Evolutionary conservation across 1,140 invertebrate genomes (phyloP).

Genomic region (Andrena cerasifolii): DNA sequence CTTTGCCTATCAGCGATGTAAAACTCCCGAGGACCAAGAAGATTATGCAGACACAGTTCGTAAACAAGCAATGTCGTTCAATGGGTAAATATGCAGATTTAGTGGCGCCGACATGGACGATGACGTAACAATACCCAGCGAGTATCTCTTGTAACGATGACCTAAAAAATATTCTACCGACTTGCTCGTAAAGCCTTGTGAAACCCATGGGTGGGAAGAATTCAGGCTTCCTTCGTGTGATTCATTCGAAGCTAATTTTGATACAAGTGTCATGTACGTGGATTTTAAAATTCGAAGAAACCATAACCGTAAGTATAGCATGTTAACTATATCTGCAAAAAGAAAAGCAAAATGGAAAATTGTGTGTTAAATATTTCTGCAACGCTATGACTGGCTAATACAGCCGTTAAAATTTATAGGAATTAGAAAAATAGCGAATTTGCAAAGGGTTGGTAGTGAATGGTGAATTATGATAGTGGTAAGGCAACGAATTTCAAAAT

Average conservation of each 20-base stretch:
- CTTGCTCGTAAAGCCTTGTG: not conserved
- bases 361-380: not conserved
- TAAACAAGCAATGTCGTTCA: slow-evolving; percentile 15
- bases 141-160: slow-evolving; percentile 55
- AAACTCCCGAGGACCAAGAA: not conserved
- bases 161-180: slow-evolving; percentile 41
- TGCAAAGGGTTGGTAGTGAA: too few relatives aligned
- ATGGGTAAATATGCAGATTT: slow-evolving; percentile 55
- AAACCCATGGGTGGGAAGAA: not conserved
- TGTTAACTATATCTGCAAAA: not conserved
- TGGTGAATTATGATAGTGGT: too few relatives aligned
- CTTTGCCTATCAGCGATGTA: too few relatives aligned
- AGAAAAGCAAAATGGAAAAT: not conserved
- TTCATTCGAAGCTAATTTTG: not conserved
- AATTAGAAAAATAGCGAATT: not conserved
- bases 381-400: not conserved
- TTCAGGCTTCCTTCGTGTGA: too few relatives aligned
- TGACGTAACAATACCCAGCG: slow-evolving; percentile 56
- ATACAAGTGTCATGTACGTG: not conserved
- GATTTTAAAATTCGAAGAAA: not conserved
- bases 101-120: slow-evolving; percentile 41
- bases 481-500: too few relatives aligned
- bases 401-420: not conserved
- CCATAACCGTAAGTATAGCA: not conserved
- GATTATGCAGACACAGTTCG: not conserved